Evolutionary conservation across 2,797 vertebrate genomes (phyloP).

Genomic region (Cossypha heuglini): DNA sequence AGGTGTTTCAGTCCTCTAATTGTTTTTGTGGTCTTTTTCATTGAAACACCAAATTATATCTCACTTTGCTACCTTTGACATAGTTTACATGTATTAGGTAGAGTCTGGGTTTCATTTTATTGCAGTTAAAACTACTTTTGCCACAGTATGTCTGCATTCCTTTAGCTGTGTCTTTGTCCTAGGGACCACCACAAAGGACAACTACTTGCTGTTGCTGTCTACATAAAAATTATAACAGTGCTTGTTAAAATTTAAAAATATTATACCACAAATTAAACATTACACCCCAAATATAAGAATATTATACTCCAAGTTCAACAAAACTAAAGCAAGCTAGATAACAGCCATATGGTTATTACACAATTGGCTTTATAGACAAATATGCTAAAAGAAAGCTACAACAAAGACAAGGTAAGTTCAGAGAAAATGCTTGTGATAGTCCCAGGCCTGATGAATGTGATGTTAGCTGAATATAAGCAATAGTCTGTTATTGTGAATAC

Average conservation of each 20-base stretch:
- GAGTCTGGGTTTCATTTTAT: not conserved
- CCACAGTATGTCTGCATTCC: not conserved
- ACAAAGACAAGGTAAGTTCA: not conserved
- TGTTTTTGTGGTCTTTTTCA: not conserved
- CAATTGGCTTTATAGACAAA: not conserved
- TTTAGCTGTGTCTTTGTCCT: not conserved
- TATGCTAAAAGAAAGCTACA: not conserved
- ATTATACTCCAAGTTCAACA: not conserved
- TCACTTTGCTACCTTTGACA: not conserved
- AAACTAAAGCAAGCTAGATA: not conserved
- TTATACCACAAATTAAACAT: not conserved
- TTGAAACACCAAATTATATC: not conserved
- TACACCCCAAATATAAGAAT: not conserved
- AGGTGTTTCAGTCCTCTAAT: not conserved
- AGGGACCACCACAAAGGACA: not conserved
- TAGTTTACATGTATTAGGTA: not conserved
- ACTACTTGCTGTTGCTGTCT: not conserved
- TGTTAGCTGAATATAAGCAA: not conserved
- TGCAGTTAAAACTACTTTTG: not conserved
- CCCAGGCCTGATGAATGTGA: not conserved
- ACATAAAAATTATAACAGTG: not conserved
- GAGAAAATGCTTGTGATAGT: not conserved
- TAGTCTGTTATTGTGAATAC: not conserved
- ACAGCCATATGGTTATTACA: not conserved
- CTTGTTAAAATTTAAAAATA: not conserved